Percentiles rank a stretch among this genome's conserved stretches.
Evolutionary conservation across 2,797 vertebrate genomes (phyloP).

Genomic region (Sardinella longiceps): DNA sequence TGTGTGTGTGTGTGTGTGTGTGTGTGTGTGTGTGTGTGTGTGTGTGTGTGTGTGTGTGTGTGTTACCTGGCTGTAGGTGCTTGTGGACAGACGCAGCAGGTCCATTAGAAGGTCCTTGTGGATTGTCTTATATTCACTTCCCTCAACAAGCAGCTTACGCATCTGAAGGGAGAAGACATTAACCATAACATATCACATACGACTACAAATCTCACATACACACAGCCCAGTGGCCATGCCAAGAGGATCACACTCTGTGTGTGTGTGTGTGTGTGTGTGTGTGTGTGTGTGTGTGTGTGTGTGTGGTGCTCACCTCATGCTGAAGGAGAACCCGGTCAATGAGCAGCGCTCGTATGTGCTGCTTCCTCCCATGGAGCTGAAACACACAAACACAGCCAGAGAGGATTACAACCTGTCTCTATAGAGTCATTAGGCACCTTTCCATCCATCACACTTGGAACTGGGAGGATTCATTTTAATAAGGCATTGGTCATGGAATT

Average conservation of each 20-base stretch:
- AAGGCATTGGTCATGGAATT: too few relatives aligned
- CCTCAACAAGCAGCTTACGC: conserved; percentile 91
- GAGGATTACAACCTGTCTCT: neutral
- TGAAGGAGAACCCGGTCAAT: conserved; percentile 95
- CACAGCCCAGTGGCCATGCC: too few relatives aligned
- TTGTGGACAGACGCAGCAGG: conserved; percentile 91
- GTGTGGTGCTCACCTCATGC: conserved; percentile 83
- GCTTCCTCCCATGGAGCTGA: conserved; percentile 93
- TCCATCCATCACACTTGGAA: too few relatives aligned
- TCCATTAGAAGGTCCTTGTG: conserved; percentile 92
- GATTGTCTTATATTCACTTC: conserved; percentile 90
- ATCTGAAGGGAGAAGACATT: conserved; percentile 70
- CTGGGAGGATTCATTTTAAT: too few relatives aligned
- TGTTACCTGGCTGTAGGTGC: conserved; percentile 92
- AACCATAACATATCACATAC: neutral
- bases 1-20: conserved; percentile 3
- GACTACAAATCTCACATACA: neutral
- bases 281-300: too few relatives aligned
- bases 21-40: neutral
- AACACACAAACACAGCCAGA: conserved; percentile 27
- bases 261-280: too few relatives aligned
- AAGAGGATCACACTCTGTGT: too few relatives aligned
- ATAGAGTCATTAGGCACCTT: neutral
- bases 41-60: conserved; percentile 12
- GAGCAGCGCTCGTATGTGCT: conserved; percentile 90